Evolutionary conservation across 2,888 invertebrate genomes (phyloP).

Genomic region (Caenorhabditis wallacei): DNA sequence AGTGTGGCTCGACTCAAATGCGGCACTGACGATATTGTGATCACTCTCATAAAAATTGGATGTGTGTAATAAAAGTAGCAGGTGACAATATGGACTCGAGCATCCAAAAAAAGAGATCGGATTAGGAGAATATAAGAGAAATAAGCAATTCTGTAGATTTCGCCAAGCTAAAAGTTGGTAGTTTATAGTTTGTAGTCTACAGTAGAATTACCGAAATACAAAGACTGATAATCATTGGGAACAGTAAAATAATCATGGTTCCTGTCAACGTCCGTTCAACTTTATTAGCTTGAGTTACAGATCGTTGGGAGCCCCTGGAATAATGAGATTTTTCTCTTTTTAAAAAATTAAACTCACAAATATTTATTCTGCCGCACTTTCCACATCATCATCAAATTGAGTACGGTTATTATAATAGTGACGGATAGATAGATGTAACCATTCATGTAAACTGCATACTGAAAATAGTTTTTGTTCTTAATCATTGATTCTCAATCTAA

Average conservation of each 20-base stretch:
- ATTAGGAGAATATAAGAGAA: neutral
- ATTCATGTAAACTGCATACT: neutral
- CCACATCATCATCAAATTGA: conserved; percentile 1
- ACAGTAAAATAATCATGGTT: conserved; percentile 10
- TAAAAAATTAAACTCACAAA: neutral
- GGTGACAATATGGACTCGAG: conserved; percentile 2
- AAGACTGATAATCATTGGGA: conserved; percentile 7
- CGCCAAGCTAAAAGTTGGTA: neutral
- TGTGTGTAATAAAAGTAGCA: neutral
- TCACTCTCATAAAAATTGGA: neutral
- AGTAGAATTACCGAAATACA: neutral
- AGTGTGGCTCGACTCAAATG: conserved; percentile 8
- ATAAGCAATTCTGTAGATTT: neutral
- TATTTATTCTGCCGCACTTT: conserved; percentile 4
- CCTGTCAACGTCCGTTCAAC: conserved; percentile 4
- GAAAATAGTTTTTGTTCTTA: no score
- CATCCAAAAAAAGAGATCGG: neutral
- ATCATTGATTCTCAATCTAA: no score
- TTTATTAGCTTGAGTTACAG: neutral
- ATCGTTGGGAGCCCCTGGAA: neutral
- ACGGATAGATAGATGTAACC: neutral
- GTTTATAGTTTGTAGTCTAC: neutral
- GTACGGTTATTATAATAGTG: neutral
- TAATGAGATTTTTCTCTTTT: neutral
- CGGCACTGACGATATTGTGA: neutral